Evolutionary conservation across 2,797 vertebrate genomes (phyloP).

Genomic region (Agapornis canus): DNA sequence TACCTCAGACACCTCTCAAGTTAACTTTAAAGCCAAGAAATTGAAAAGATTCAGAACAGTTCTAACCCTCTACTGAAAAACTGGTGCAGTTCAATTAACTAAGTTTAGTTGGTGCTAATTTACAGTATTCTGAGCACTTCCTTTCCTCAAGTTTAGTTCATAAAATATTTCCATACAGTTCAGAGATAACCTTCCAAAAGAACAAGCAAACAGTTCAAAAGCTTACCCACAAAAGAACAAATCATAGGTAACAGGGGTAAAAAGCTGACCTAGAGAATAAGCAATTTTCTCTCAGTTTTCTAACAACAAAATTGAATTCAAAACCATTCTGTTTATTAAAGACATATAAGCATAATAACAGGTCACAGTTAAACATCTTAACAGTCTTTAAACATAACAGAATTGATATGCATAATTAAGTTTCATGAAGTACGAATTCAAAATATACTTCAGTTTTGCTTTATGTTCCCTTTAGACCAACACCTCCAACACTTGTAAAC

Average conservation of each 20-base stretch:
- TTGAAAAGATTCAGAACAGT: background rate
- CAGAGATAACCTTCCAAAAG: background rate
- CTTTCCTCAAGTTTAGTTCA: background rate
- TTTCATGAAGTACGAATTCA: slow-evolving; percentile 57
- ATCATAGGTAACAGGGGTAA: slow-evolving; percentile 27
- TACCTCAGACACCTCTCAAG: background rate
- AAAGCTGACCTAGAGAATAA: slow-evolving; percentile 20
- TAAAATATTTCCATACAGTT: background rate
- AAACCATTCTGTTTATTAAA: slow-evolving; percentile 68
- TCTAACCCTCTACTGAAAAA: background rate
- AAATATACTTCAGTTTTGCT: slow-evolving; percentile 62
- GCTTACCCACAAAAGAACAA: slow-evolving; percentile 2
- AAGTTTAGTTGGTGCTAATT: background rate
- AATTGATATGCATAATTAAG: slow-evolving; percentile 61
- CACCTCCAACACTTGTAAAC: slow-evolving; percentile 24
- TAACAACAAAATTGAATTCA: slow-evolving; percentile 47
- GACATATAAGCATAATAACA: slow-evolving; percentile 40
- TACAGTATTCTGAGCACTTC: background rate
- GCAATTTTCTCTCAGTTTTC: background rate
- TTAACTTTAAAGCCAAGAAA: background rate
- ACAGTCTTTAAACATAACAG: slow-evolving; percentile 55
- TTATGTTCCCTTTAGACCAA: slow-evolving; percentile 66
- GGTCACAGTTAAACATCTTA: slow-evolving; percentile 41
- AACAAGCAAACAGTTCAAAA: slow-evolving; percentile 27
- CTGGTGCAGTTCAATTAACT: background rate